Conservation (phyloP, 2,113 vertebrate species). For the Ceyx margarethae region DNA sequence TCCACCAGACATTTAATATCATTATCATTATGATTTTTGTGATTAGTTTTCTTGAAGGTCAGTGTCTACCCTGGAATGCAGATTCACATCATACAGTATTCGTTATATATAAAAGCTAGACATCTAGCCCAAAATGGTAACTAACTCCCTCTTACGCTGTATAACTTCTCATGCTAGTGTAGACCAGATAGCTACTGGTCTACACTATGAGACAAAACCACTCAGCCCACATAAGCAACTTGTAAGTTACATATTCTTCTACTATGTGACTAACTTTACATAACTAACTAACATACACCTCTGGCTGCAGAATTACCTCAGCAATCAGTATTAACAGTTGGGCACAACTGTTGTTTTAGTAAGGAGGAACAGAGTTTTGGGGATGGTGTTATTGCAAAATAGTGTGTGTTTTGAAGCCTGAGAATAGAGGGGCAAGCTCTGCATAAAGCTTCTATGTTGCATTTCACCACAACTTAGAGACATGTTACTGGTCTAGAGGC, state of each 20-base stretch:
- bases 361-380: not conserved
- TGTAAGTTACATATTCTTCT: not conserved
- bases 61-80: not conserved
- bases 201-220: not conserved
- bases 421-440: not conserved
- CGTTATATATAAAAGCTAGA: not conserved
- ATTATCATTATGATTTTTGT: not conserved
- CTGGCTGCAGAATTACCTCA: not conserved
- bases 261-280: not conserved
- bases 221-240: not conserved
- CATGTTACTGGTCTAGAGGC: not conserved
- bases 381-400: not conserved
- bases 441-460: rapidly evolving
- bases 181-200: not conserved
- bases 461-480: not conserved
- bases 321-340: not conserved
- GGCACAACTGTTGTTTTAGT: not conserved
- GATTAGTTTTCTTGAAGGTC: not conserved
- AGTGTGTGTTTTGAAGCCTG: not conserved
- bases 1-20: not conserved
- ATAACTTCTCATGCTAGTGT: not conserved
- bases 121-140: not conserved
- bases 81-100: not conserved
- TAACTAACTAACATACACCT: not conserved
- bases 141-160: not conserved